These are phyloP conservation scores for Apocheima hispidaria DNA, from an alignment of 2,888 invertebrate genomes.

Conservation along the genomic window DNA sequence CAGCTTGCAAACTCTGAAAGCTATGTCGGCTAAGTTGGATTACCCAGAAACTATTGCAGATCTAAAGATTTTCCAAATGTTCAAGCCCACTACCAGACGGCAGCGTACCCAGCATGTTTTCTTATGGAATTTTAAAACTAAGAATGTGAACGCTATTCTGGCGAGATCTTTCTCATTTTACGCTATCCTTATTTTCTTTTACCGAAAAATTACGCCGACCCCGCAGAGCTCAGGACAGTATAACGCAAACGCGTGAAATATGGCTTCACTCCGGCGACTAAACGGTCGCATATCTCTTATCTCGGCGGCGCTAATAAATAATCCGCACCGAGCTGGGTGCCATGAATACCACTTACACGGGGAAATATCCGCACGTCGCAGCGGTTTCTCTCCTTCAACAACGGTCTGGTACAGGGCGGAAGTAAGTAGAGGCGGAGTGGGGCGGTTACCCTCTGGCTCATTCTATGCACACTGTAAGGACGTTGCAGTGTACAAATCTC, in stretches of 20 bases:
- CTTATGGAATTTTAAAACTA: background rate
- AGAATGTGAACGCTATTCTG: background rate
- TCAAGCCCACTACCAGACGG: too few species aligned
- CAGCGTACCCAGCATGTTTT: background rate
- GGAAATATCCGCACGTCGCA: slow-evolving; percentile 38
- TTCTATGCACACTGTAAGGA: background rate
- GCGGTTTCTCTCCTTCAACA: slow-evolving; percentile 29
- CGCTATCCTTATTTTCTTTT: slow-evolving; percentile 5
- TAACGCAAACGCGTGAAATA: slow-evolving; percentile 19
- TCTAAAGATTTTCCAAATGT: too few species aligned
- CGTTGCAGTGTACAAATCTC: too few species aligned
- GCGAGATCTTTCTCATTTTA: slow-evolving; percentile 1
- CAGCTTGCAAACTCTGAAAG: too few species aligned
- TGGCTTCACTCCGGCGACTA: slow-evolving; percentile 36
- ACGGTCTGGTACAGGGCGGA: slow-evolving; percentile 3
- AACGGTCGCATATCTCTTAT: slow-evolving; percentile 39
- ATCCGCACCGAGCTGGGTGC: slow-evolving; percentile 39
- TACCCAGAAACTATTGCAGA: too few species aligned
- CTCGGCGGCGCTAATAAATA: slow-evolving; percentile 45
- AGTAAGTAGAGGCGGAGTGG: background rate
- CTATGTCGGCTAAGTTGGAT: too few species aligned
- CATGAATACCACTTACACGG: slow-evolving; percentile 58
- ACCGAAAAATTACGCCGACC: slow-evolving; percentile 8
- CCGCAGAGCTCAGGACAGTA: slow-evolving; percentile 4
- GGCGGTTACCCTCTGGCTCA: background rate